Conservation (phyloP, 2,113 vertebrate species). For the Channa maculata region DNA sequence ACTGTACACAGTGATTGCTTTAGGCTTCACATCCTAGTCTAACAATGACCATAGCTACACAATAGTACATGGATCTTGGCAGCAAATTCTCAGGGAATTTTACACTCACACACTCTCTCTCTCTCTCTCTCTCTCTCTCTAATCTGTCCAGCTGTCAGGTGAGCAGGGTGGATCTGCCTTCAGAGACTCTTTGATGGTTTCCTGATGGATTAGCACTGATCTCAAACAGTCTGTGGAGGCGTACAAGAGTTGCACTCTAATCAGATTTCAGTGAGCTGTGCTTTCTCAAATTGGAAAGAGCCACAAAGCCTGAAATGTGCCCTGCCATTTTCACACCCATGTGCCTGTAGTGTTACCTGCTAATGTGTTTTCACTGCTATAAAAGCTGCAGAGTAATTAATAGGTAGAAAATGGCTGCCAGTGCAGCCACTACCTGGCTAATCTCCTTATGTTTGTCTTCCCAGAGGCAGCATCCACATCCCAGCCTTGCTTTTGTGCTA, state of each 20-base stretch:
- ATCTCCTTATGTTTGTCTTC: slow-evolving; percentile 59
- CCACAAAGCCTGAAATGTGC: neutral
- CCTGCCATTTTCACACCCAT: slow-evolving; percentile 7
- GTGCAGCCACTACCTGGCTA: slow-evolving; percentile 23
- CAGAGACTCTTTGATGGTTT: slow-evolving; percentile 59
- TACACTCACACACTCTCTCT: neutral
- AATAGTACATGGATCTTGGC: neutral
- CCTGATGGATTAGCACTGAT: slow-evolving; percentile 63
- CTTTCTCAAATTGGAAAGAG: neutral
- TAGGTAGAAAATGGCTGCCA: slow-evolving; percentile 20
- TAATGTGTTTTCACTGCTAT: neutral
- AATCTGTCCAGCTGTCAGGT: slow-evolving; percentile 72
- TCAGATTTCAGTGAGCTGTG: slow-evolving; percentile 35
- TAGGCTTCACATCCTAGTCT: neutral
- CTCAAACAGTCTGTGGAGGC: slow-evolving; percentile 14
- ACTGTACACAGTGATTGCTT: neutral
- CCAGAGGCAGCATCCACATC: slow-evolving; percentile 27
- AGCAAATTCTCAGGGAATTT: slow-evolving; percentile 25
- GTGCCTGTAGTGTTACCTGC: neutral
- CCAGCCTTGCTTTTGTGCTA: slow-evolving; percentile 6
- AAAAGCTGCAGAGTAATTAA: neutral
- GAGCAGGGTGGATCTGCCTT: slow-evolving; percentile 50
- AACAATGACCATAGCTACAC: slow-evolving; percentile 11
- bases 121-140: neutral
- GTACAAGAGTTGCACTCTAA: slow-evolving; percentile 30